These are phyloP conservation scores for Carapus acus DNA, from an alignment of 2,797 vertebrate species.

Conservation along the genomic window DNA sequence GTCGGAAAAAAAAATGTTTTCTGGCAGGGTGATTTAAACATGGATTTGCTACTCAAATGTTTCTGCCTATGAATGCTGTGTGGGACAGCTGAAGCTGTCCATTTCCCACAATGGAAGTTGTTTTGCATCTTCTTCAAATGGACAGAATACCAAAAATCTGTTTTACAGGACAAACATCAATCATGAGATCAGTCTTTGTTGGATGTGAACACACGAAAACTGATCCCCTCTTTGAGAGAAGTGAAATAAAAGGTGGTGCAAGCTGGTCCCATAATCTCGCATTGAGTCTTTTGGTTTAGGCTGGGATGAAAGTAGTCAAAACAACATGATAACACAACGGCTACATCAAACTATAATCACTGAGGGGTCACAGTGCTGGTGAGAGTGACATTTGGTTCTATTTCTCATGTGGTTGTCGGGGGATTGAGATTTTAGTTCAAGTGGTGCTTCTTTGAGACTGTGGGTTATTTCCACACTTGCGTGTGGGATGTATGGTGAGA, in stretches of 20 bases:
- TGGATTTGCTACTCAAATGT: no score
- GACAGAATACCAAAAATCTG: neutral
- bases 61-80: neutral
- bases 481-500: conserved; percentile 18
- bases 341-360: conserved; percentile 3
- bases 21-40: no score
- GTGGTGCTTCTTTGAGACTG: conserved; percentile 12
- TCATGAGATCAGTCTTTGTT: conserved; percentile 36
- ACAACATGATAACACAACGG: conserved; percentile 34
- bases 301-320: conserved; percentile 17
- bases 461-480: conserved; percentile 2
- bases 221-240: conserved; percentile 36
- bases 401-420: neutral
- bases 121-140: conserved; percentile 25
- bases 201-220: conserved; percentile 23
- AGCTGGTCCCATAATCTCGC: conserved; percentile 3
- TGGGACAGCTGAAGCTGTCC: conserved; percentile 12
- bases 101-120: conserved; percentile 31
- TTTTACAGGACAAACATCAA: conserved; percentile 18
- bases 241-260: conserved; percentile 25
- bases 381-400: conserved; percentile 15
- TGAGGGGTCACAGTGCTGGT: conserved; percentile 1
- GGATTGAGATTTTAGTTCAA: neutral
- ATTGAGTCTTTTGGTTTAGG: conserved; percentile 10
- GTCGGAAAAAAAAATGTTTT: no score